Conservation (phyloP, 2,113 vertebrate species). For the Cinclus cinclus region DNA sequence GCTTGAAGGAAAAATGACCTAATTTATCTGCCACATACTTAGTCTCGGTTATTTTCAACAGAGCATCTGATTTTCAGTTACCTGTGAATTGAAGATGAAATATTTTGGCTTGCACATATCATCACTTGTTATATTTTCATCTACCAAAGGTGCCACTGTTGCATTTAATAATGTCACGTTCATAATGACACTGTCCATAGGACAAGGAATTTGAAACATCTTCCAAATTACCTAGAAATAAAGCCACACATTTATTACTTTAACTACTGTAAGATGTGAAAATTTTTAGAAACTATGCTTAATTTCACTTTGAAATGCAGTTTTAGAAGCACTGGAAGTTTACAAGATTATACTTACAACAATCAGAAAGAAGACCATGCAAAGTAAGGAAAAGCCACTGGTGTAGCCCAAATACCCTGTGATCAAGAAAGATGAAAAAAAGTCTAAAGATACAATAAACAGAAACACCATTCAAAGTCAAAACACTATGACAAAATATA, state of each 20-base stretch:
- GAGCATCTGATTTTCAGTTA: constrained; percentile 33
- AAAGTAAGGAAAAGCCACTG: constrained; percentile 94
- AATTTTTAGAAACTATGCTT: not conserved
- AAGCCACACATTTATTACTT: not conserved
- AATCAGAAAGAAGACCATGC: constrained; percentile 97
- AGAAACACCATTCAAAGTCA: not conserved
- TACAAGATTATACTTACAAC: constrained; percentile 83
- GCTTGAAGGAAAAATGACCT: not conserved
- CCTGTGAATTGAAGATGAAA: constrained; percentile 94
- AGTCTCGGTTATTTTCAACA: not conserved
- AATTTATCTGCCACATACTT: not conserved
- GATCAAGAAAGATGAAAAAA: not conserved
- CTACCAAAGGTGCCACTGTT: constrained; percentile 4
- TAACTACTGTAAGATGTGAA: not conserved
- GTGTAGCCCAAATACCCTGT: constrained; percentile 96
- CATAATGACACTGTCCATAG: constrained; percentile 40
- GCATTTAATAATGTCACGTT: constrained; percentile 75
- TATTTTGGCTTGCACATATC: constrained; percentile 88
- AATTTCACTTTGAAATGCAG: not conserved
- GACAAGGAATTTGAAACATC: constrained; percentile 92
- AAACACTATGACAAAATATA: not conserved
- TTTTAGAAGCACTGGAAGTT: not conserved
- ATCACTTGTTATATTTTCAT: constrained; percentile 63
- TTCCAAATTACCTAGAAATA: constrained; percentile 92
- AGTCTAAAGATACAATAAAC: not conserved